Evolutionary conservation across 2,113 vertebrate species (phyloP).

Genomic region (Orycteropus afer): DNA sequence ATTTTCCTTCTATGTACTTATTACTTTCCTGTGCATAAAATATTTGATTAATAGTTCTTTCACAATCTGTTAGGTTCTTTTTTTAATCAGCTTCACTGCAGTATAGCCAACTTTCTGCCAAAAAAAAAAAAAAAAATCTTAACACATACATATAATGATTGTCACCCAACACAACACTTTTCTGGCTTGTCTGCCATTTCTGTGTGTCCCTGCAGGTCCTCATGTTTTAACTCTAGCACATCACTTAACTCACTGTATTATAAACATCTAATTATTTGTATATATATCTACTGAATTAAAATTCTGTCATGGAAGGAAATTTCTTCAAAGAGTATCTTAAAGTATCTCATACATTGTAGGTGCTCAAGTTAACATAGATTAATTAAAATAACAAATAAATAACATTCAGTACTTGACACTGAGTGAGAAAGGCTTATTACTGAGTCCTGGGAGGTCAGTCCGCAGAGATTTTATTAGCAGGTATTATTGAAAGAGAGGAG

Average conservation of each 20-base stretch:
- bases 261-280: neutral
- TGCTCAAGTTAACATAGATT: neutral
- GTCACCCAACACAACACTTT: neutral
- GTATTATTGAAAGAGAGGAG: neutral
- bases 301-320: neutral
- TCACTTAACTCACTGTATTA: neutral
- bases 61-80: slow-evolving; percentile 58
- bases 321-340: neutral
- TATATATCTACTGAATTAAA: neutral
- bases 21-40: slow-evolving; percentile 59
- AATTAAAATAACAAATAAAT: neutral
- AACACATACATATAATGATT: slow-evolving; percentile 24
- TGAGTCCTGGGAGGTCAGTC: neutral
- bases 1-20: slow-evolving; percentile 25
- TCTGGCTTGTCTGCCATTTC: neutral
- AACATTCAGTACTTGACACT: neutral
- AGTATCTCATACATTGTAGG: neutral
- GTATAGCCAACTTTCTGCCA: slow-evolving; percentile 46
- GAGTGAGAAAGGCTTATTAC: neutral
- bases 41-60: slow-evolving; percentile 62
- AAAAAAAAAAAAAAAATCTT: neutral
- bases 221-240: neutral
- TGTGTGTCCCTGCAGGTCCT: neutral
- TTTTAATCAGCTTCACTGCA: slow-evolving; percentile 28
- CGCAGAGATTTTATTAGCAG: neutral